Conservation (phyloP, 2,113 vertebrate species). For the Forbesichthys papilliferus region DNA sequence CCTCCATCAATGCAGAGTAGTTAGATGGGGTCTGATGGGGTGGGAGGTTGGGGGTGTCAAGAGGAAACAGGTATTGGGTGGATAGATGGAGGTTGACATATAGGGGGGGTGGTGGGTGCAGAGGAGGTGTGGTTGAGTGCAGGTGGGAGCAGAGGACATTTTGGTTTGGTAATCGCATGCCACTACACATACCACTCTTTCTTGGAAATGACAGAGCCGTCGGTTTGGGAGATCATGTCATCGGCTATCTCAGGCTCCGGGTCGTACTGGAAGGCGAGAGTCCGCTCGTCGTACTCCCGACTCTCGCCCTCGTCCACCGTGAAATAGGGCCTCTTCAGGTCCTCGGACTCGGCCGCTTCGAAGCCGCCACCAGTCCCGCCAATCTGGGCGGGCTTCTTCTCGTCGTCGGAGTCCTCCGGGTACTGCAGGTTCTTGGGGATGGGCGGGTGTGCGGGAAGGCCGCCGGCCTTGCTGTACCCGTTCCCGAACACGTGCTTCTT, state of each 20-base stretch:
- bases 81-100: constrained; percentile 10
- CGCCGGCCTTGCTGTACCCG: constrained; percentile 92
- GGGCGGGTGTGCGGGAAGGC: constrained; percentile 85
- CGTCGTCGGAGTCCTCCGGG: constrained; percentile 93
- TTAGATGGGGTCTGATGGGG: constrained; percentile 10
- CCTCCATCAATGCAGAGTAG: background rate
- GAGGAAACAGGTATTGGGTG: constrained; percentile 3
- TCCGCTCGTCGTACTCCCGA: constrained; percentile 88
- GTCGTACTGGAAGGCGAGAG: constrained; percentile 95
- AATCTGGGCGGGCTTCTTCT: constrained; percentile 91
- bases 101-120: constrained; percentile 39
- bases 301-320: constrained; percentile 93
- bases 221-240: constrained; percentile 98
- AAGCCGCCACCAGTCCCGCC: constrained; percentile 81
- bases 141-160: constrained; percentile 43
- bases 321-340: constrained; percentile 96
- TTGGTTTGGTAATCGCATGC: constrained; percentile 57
- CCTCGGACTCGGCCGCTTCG: constrained; percentile 82
- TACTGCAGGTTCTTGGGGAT: constrained; percentile 94
- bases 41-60: background rate
- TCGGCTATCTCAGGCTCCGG: constrained; percentile 91
- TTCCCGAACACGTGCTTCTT: constrained; percentile 98
- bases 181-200: constrained; percentile 99
- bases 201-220: constrained; percentile 99
- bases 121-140: constrained; percentile 51